A percentile compares a stretch with the other conserved stretches of the same genome.
Conservation (phyloP, 2,888 invertebrate genomes). For the Pollenia labialis region DNA sequence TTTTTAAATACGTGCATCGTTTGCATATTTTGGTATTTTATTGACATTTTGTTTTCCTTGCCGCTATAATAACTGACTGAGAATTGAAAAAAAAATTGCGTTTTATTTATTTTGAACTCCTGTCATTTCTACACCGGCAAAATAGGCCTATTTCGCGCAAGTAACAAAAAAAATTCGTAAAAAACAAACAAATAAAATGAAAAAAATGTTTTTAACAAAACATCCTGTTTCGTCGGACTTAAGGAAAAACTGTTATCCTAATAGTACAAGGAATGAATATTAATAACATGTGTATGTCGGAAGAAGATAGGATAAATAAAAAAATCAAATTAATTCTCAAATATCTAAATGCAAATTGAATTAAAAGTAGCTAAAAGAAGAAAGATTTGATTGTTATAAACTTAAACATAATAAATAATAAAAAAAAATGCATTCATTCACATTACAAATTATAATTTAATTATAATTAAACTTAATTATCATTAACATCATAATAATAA, state of each 20-base stretch:
- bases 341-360: background rate
- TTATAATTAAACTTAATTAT: conserved; percentile 18
- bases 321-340: too few relatives aligned
- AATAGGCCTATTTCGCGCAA: conserved; percentile 75
- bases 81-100: conserved; percentile 30
- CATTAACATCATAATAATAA: conserved; percentile 8
- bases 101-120: conserved; percentile 76
- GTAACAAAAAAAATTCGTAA: conserved; percentile 25
- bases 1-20: background rate
- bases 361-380: background rate
- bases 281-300: conserved; percentile 19
- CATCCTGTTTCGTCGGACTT: conserved; percentile 74
- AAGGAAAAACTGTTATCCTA: conserved; percentile 58
- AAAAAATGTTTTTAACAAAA: conserved; percentile 54
- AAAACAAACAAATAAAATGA: background rate
- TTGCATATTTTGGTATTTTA: conserved; percentile 23
- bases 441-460: too few relatives aligned
- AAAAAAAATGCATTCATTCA: too few relatives aligned
- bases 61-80: background rate
- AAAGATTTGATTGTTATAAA: too few relatives aligned
- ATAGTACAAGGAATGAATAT: conserved; percentile 47
- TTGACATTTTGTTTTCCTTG: conserved; percentile 37
- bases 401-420: too few relatives aligned
- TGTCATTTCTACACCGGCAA: conserved; percentile 71
- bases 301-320: background rate